A percentile compares a stretch with the other conserved stretches of the same genome.
These are phyloP conservation scores for Rousettus madagascariensis DNA, from an alignment of 2,797 vertebrate species.

Conservation along the genomic window DNA sequence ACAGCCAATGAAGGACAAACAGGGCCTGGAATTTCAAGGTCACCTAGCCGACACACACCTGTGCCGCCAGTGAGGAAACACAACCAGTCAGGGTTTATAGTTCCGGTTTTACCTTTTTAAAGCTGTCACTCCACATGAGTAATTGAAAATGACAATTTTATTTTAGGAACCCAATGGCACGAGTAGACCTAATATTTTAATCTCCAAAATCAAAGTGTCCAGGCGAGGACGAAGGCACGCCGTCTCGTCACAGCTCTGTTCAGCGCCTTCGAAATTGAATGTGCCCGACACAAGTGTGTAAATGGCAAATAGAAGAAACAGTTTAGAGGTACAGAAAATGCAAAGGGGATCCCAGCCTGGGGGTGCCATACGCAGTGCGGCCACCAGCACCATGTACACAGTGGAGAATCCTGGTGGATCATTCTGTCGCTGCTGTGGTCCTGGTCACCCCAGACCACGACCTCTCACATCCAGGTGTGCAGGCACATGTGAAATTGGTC, in stretches of 20 bases:
- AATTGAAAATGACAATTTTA: constrained; percentile 47
- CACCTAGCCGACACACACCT: neutral
- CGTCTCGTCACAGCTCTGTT: fast-evolving
- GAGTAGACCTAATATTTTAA: neutral
- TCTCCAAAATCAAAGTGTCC: neutral
- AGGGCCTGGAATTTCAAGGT: neutral
- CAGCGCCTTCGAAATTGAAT: neutral
- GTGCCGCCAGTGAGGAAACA: neutral
- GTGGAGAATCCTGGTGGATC: neutral
- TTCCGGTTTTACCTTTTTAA: neutral
- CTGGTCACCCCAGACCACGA: neutral
- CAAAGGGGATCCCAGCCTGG: neutral
- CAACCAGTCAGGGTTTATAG: fast-evolving
- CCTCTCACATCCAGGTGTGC: fast-evolving
- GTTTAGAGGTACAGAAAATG: neutral
- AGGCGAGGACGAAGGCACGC: neutral
- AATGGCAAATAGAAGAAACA: neutral
- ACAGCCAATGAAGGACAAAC: too few relatives aligned
- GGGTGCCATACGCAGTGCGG: neutral
- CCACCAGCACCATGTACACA: neutral
- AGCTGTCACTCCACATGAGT: neutral
- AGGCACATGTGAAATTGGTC: too few relatives aligned
- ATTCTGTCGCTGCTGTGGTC: neutral
- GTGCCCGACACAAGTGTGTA: neutral
- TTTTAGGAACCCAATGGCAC: neutral